phyloP scores from a whole-genome alignment of 2,797 vertebrate species.

The Chrosomus eos region DNA sequence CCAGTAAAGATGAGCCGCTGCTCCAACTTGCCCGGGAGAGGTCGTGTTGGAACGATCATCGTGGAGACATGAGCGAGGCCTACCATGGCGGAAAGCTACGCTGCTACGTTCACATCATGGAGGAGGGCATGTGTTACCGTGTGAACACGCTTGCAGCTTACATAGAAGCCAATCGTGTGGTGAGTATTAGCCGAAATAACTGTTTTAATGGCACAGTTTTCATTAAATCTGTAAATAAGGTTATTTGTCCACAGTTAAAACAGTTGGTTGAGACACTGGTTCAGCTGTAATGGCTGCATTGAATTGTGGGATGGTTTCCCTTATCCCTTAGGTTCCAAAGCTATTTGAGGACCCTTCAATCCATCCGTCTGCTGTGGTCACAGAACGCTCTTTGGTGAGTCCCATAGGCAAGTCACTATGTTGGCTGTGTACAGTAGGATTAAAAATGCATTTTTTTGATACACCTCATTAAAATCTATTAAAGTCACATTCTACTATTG shows the following conservation, averaged over 20 bases:
- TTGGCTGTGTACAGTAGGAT: background rate
- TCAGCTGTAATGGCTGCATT: background rate
- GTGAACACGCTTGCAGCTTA: constrained; percentile 93
- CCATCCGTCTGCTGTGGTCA: constrained; percentile 85
- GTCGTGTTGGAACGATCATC: constrained; percentile 93
- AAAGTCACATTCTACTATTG: background rate
- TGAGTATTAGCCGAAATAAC: constrained; percentile 68
- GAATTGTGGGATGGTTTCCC: background rate
- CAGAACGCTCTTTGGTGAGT: constrained; percentile 86
- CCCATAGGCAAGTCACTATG: background rate
- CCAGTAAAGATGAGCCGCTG: constrained; percentile 80
- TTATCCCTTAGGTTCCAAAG: constrained; percentile 83
- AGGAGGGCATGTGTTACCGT: constrained; percentile 91
- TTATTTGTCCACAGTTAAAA: background rate
- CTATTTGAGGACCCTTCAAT: constrained; percentile 89
- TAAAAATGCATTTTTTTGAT: background rate
- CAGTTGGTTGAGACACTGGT: background rate
- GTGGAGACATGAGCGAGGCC: constrained; percentile 87
- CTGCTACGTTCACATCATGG: constrained; percentile 95
- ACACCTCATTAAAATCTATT: background rate
- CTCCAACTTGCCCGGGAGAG: constrained; percentile 85
- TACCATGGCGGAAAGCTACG: constrained; percentile 88
- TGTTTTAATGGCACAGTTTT: background rate
- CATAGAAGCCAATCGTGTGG: constrained; percentile 95
- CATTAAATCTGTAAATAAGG: background rate